Percentiles rank a stretch among this genome's conserved stretches.
phyloP scores from a whole-genome alignment of 2,888 invertebrate genomes.

The Drosophila multiciliata region DNA sequence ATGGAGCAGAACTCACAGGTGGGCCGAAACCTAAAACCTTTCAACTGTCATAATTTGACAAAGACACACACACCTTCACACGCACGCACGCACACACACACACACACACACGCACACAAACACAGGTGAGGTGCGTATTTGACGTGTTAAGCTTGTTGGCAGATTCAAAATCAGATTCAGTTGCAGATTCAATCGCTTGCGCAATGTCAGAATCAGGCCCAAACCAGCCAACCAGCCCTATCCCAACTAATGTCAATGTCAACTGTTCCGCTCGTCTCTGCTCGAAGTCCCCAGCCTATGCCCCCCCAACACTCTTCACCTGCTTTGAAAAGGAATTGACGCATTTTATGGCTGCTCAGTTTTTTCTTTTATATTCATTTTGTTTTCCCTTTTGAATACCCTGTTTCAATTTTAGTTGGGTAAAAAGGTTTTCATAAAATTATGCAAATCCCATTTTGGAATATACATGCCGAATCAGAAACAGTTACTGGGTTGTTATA shows the following conservation, averaged over 20 bases:
- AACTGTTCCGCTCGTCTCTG: slow-evolving; percentile 27
- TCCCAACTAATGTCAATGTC: slow-evolving; percentile 59
- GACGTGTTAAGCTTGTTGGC: slow-evolving; percentile 51
- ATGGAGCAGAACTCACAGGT: slow-evolving; percentile 20
- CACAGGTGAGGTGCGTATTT: slow-evolving; percentile 16
- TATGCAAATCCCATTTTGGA: not conserved
- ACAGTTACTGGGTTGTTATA: not conserved
- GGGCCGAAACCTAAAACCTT: slow-evolving; percentile 47
- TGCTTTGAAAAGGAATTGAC: slow-evolving; percentile 36
- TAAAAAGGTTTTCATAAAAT: not conserved
- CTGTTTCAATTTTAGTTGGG: not conserved
- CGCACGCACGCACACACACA: slow-evolving; percentile 16
- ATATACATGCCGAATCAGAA: not conserved
- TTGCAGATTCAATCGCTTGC: slow-evolving; percentile 65
- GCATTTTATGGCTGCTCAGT: slow-evolving; percentile 53
- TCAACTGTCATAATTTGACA: slow-evolving; percentile 74
- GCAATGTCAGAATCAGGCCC: slow-evolving; percentile 47
- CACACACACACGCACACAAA: slow-evolving; percentile 11
- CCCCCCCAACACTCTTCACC: not conserved
- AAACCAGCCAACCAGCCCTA: not conserved
- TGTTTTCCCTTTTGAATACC: slow-evolving; percentile 1
- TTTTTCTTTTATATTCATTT: slow-evolving; percentile 15
- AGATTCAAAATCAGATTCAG: slow-evolving; percentile 40
- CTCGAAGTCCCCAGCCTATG: not conserved
- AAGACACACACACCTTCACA: slow-evolving; percentile 25